Base-by-base conservation (phyloP, 2,888 invertebrate species). In the Isoperla grammatica region DNA sequence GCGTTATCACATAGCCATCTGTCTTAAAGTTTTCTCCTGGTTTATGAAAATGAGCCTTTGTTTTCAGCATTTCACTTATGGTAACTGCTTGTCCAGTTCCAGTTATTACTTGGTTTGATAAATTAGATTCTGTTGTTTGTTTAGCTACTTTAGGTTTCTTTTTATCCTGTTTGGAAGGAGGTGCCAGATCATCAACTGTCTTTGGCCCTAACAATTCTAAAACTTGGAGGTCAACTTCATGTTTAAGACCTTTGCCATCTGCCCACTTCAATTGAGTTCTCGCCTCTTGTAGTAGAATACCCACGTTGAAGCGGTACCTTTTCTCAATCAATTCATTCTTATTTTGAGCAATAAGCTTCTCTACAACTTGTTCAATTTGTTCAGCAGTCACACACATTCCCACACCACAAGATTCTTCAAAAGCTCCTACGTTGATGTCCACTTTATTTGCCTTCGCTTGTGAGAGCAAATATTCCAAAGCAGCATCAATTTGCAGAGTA, bases 21-120 rank as follows among this genome's bases (percentile, higher is more conserved):
- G 95, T 89, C 76, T 94, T 97, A 73, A 83, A 95, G 77, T 99
- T 99, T 73, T 97, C 95, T 9, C 99, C 98, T 0, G 95, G 91
- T 63, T 87, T 87, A 76, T 99, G 99, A 71, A 99, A 97, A 61
- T 90, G 87, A 1, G 95, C 79, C 71, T 95, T 89, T 43, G 74
- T 76, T 59, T 77, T 78, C 68, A 80, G 71, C 54, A 78, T 67
- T 64, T 81, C 75, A 53, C 78, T 75, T 58, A 78, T 75, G 0
- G 73, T 73, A 40, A 63, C 43, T 23, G 55, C 45, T 8, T 50
- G 15, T 56, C 45, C 37, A 12, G 20, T 15, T 9, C 8, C 13
- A 8, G 13, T 15, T 37, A 11, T 61, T 54, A 64, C 64, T 22
- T 43, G 42, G 40, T 45, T 39, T 45, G 67, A 66, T 61, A 4